phyloP scores from a whole-genome alignment of 2,888 invertebrate genomes.

The Rhingia rostrata region DNA sequence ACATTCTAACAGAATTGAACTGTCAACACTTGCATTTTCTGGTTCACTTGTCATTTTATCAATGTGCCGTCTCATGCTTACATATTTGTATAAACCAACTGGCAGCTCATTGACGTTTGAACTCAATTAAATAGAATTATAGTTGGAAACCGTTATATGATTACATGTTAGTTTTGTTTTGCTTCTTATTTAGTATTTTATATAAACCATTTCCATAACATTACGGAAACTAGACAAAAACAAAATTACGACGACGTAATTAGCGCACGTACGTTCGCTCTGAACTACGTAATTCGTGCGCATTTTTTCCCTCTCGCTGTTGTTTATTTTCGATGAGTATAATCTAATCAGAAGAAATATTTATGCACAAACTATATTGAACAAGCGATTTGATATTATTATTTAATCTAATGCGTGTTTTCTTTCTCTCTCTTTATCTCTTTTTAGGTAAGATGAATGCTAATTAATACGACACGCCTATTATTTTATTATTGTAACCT shows the following conservation, averaged over 20 bases:
- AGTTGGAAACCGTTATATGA: slow-evolving; percentile 24
- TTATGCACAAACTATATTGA: slow-evolving; percentile 9
- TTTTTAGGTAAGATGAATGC: slow-evolving; percentile 57
- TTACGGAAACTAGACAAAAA: slow-evolving; percentile 29
- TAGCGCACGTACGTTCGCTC: slow-evolving; percentile 5
- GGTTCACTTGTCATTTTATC: slow-evolving; percentile 11
- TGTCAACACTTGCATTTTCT: slow-evolving; percentile 11
- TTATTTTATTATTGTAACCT: not conserved
- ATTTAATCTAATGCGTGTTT: slow-evolving; percentile 19
- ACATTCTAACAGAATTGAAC: not conserved
- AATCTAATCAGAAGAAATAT: slow-evolving; percentile 19
- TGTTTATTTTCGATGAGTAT: not conserved
- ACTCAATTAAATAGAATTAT: slow-evolving; percentile 16
- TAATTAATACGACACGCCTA: too few relatives aligned
- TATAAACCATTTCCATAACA: slow-evolving; percentile 8
- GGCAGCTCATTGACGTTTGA: slow-evolving; percentile 44
- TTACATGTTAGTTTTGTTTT: not conserved
- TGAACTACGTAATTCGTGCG: slow-evolving; percentile 10
- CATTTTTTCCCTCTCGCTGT: not conserved
- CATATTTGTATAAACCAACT: slow-evolving; percentile 4
- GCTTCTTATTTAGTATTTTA: not conserved
- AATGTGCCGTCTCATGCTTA: slow-evolving; percentile 11
- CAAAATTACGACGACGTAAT: slow-evolving; percentile 23
- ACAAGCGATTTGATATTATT: slow-evolving; percentile 8
- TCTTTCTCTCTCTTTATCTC: slow-evolving; percentile 11